These are phyloP conservation scores for Apolygus lucorum DNA, from an alignment of 1,140 invertebrate species.

Conservation along the genomic window DNA sequence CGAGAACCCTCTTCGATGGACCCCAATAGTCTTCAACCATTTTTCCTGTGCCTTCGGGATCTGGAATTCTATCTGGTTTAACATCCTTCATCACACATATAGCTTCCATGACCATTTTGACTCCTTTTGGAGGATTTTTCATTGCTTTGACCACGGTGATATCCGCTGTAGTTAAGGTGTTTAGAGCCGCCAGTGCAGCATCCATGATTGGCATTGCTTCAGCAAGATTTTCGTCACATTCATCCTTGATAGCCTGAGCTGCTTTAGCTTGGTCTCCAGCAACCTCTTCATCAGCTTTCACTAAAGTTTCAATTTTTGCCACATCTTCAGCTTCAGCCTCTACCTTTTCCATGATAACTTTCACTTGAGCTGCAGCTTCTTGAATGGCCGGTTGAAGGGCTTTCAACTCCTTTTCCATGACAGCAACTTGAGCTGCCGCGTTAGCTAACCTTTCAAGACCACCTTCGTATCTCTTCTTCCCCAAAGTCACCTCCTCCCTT, in stretches of 20 bases:
- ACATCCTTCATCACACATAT: constrained; percentile 86
- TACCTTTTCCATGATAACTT: constrained; percentile 64
- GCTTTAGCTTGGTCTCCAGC: constrained; percentile 69
- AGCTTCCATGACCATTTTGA: constrained; percentile 92
- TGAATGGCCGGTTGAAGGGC: constrained; percentile 81
- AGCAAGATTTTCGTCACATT: constrained; percentile 88
- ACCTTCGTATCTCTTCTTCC: constrained; percentile 68
- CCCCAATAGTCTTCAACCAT: constrained; percentile 90
- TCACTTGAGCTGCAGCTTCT: constrained; percentile 72
- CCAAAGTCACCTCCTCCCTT: constrained; percentile 53
- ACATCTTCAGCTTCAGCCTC: constrained; percentile 78
- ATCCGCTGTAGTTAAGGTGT: constrained; percentile 84
- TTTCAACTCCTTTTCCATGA: constrained; percentile 77
- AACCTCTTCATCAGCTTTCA: constrained; percentile 55
- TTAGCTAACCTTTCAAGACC: constrained; percentile 80
- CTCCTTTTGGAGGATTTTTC: constrained; percentile 91
- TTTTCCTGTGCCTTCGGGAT: constrained; percentile 60
- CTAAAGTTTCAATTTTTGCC: constrained; percentile 52
- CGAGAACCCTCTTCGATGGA: constrained; percentile 78
- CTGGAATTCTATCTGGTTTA: constrained; percentile 73
- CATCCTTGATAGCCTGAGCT: constrained; percentile 80
- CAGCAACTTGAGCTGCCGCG: constrained; percentile 70
- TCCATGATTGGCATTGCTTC: constrained; percentile 90
- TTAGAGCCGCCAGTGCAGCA: constrained; percentile 77
- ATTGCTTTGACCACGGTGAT: constrained; percentile 94